Evolutionary conservation across 2,797 vertebrate genomes (phyloP), one percentile per base, ranked within the genome.

Genomic region (Siniperca undulata): DNA sequence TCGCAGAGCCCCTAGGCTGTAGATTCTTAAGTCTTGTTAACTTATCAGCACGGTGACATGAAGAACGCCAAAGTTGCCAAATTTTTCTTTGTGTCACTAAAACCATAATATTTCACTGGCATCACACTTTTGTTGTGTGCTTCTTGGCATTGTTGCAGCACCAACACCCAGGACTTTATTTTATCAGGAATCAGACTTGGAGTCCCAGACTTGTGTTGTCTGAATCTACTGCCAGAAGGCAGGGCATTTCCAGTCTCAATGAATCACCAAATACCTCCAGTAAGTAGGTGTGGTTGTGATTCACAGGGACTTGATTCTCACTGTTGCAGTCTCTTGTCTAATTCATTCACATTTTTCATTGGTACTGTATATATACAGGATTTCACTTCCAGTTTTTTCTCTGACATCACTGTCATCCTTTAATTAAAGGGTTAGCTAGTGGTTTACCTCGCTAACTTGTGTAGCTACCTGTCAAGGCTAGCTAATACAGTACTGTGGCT

Each of bases 201-300:
- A 69, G 48, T 68, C 50, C 84, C 72, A 78, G 78, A 77, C 84
- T 81, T 81, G 74, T 87, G 61, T 72, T 89, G 83, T 91, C 82
- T 89, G 56, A 89, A 85, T 89, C 72, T 58, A 44, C 44, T 83
- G 87, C 89, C 89, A 85, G 77, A 86, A 79, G 93, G 92, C 88
- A 89, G 61, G 85, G 83, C 86, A 88, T 89, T 92, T 92, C 89
- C 91, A 91, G 90, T 91, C 89, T 82, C 62, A 66, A 59, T 93
- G 92, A 93, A 86, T 93, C 93, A 94, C 79, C 77, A 80, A 88
- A 86, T 89, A 87, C 81, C 83, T 91, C 86, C 91, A 89, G 91
- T 89, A 92, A 93, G 84, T 84, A 77, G 91, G 88, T 40, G 87
- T 81, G 81, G 78, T 77, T 80, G 74, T 90, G 88, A 89, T 76